Conservation (phyloP, 2,797 vertebrate genomes). For the Diglossa cyanea region DNA sequence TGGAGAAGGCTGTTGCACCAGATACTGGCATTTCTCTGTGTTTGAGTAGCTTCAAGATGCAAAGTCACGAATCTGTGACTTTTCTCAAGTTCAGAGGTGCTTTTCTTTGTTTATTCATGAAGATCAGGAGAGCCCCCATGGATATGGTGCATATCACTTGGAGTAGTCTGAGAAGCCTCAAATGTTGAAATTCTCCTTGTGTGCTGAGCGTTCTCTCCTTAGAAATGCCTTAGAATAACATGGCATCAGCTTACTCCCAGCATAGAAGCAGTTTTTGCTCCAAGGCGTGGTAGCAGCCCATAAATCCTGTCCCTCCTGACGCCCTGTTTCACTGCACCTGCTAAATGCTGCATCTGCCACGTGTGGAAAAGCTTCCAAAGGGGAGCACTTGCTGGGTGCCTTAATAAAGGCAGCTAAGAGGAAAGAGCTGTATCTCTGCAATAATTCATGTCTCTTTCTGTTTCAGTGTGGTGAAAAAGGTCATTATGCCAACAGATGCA, state of each 20-base stretch:
- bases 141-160: not conserved
- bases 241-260: not conserved
- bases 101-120: not conserved
- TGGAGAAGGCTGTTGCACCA: not conserved
- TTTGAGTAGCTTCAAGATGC: not conserved
- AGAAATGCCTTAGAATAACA: not conserved
- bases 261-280: not conserved
- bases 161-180: not conserved
- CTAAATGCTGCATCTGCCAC: not conserved
- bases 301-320: not conserved
- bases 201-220: not conserved
- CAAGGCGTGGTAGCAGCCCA: not conserved
- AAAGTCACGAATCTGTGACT: not conserved
- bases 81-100: not conserved
- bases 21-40: not conserved
- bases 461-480: conserved; percentile 96
- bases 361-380: not conserved
- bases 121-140: not conserved
- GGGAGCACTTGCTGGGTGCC: not conserved
- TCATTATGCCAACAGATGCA: conserved; percentile 99
- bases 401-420: not conserved
- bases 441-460: not conserved
- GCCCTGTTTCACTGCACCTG: not conserved
- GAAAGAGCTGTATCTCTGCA: not conserved
- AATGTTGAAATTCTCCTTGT: not conserved